These are phyloP conservation scores for Aleadryas rufinucha DNA, from an alignment of 2,113 vertebrate genomes.

Conservation along the genomic window DNA sequence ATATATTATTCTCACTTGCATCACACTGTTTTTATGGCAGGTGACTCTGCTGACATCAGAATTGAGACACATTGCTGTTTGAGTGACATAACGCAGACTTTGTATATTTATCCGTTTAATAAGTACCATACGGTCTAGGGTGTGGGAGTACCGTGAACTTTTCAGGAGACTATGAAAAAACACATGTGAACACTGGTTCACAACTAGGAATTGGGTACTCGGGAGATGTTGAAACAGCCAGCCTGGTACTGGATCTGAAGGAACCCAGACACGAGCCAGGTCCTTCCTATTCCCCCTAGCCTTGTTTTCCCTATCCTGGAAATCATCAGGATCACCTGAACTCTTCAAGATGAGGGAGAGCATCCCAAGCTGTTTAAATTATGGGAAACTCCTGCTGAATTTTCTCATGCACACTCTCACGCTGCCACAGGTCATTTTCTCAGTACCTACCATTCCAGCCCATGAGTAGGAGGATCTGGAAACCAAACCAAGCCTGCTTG, in stretches of 20 bases:
- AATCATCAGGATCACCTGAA: background rate
- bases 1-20: background rate
- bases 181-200: background rate
- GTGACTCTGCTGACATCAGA: background rate
- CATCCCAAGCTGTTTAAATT: background rate
- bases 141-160: background rate
- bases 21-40: background rate
- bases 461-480: background rate
- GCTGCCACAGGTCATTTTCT: background rate
- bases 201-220: background rate
- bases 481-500: background rate
- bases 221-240: background rate
- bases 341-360: background rate
- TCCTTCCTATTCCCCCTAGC: accelerated
- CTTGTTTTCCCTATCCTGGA: background rate
- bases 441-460: background rate
- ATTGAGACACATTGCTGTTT: background rate
- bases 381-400: background rate
- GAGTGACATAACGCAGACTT: background rate
- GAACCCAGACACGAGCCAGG: background rate
- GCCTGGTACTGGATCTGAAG: background rate
- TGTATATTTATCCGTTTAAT: background rate
- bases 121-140: background rate
- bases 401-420: background rate
- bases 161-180: background rate